A percentile compares a stretch with the other conserved stretches of the same genome.
These are phyloP conservation scores for Cerastis rubricosa DNA, from an alignment of 2,888 invertebrate genomes.

Conservation along the genomic window DNA sequence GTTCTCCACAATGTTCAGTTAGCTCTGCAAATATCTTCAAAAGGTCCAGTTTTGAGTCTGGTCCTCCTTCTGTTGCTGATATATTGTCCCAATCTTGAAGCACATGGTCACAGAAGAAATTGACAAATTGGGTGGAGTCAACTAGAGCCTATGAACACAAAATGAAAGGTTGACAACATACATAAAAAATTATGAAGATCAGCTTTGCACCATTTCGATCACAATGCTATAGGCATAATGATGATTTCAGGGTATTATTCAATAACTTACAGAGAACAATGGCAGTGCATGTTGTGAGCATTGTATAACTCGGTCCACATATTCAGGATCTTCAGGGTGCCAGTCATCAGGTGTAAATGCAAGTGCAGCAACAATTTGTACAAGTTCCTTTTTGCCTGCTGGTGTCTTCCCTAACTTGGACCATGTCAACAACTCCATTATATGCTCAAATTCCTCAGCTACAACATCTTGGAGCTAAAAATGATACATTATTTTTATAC, in stretches of 20 bases:
- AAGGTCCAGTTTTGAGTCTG: constrained; percentile 94
- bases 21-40: constrained; percentile 97
- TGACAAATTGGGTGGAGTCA: constrained; percentile 96
- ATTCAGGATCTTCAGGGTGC: constrained; percentile 94
- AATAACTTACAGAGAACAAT: constrained; percentile 95
- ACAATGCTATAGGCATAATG: background rate
- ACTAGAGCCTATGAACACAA: constrained; percentile 93
- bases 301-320: constrained; percentile 94
- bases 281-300: constrained; percentile 96
- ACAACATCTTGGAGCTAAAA: constrained; percentile 93
- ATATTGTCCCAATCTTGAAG: constrained; percentile 94
- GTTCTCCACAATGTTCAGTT: constrained; percentile 93
- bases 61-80: constrained; percentile 90
- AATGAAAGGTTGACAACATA: constrained; percentile 30
- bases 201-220: background rate
- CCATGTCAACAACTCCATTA: constrained; percentile 96
- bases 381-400: constrained; percentile 96
- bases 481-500: constrained; percentile 11
- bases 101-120: constrained; percentile 96
- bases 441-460: constrained; percentile 97
- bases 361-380: constrained; percentile 96
- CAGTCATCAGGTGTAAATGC: constrained; percentile 93
- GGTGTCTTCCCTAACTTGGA: constrained; percentile 95
- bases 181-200: background rate
- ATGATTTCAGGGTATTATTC: background rate